phyloP scores from a whole-genome alignment of 2,797 vertebrate species.

The Lithobates pipiens region DNA sequence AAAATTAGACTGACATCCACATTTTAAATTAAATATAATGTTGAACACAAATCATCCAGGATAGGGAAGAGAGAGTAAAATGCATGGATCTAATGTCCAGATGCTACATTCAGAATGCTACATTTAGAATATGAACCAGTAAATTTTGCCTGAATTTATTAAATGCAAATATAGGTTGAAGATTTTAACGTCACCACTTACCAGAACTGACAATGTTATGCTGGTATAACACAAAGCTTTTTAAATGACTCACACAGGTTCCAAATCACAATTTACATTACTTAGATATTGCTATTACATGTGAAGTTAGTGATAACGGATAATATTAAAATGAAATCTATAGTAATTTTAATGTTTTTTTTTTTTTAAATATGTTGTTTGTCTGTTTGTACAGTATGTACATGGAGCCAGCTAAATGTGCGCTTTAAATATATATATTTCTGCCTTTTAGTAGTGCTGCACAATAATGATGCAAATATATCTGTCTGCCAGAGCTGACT shows the following conservation, averaged over 20 bases:
- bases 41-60: conserved; percentile 49
- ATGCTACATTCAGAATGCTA: conserved; percentile 25
- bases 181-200: not conserved
- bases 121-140: conserved; percentile 15
- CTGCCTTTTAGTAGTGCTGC: not conserved
- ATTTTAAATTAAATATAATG: conserved; percentile 60
- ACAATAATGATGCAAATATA: no score
- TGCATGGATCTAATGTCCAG: conserved; percentile 17
- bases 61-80: conserved; percentile 13
- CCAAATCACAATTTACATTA: not conserved
- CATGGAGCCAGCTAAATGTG: not conserved
- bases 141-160: conserved; percentile 4
- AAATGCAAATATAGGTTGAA: conserved; percentile 38
- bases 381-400: no score
- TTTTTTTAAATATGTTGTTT: no score
- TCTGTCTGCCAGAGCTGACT: no score
- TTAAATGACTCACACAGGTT: not conserved
- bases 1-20: conserved; percentile 58
- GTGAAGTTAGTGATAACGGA: not conserved
- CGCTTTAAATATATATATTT: not conserved
- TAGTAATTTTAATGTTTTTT: not conserved
- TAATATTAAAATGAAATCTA: not conserved
- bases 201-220: not conserved
- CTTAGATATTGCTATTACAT: not conserved
- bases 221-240: not conserved